A percentile compares a stretch with the other conserved stretches of the same genome.
Evolutionary conservation across 2,797 vertebrate genomes (phyloP).

Genomic region (Peromyscus aztecus): DNA sequence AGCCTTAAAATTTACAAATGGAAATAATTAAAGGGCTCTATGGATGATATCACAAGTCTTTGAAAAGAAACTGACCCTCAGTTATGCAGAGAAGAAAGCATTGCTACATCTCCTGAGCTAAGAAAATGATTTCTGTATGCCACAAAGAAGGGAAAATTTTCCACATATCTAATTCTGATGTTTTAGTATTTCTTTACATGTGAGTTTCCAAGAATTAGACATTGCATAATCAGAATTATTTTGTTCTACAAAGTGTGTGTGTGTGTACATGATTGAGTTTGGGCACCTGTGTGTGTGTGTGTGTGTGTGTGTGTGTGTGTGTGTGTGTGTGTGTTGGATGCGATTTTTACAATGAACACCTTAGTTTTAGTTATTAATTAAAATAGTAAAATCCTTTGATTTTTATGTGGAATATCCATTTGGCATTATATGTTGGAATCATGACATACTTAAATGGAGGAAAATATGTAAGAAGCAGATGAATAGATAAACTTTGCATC

Average conservation of each 20-base stretch:
- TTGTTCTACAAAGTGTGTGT: not conserved
- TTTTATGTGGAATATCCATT: not conserved
- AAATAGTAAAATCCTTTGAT: not conserved
- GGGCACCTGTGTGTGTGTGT: not conserved
- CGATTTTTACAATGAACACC: not conserved
- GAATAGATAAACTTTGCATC: not conserved
- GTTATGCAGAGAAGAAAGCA: not conserved
- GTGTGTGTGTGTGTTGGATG: not conserved
- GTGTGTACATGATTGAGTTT: not conserved
- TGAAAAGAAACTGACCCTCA: not conserved
- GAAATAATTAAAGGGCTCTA: not conserved
- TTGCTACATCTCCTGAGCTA: not conserved
- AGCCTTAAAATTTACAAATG: constrained; percentile 6
- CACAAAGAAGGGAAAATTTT: not conserved
- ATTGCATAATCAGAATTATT: not conserved
- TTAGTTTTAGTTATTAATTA: not conserved
- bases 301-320: no score
- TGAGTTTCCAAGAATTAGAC: not conserved
- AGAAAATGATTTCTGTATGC: not conserved
- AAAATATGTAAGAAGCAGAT: not conserved
- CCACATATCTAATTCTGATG: not conserved
- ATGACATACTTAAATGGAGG: not conserved
- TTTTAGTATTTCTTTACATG: not conserved
- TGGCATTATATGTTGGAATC: not conserved
- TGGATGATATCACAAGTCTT: not conserved